Evolutionary conservation across 23 tunicate species (phyloP).

Genomic region (Trididemnum miniatum): DNA sequence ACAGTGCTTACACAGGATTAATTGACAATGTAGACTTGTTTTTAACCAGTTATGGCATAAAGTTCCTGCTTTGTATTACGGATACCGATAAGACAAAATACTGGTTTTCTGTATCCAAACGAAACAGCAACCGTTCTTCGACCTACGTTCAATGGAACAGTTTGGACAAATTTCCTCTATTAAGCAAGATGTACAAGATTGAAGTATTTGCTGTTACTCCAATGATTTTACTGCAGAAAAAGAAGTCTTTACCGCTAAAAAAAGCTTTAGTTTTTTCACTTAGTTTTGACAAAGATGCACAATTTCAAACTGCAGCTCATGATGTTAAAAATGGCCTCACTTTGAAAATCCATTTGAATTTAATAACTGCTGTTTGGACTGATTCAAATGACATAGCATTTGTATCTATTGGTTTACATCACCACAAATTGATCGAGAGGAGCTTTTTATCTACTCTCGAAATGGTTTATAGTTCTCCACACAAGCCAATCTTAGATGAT

Average conservation of each 20-base stretch:
- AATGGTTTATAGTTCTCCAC: not conserved
- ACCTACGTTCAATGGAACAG: constrained; percentile 50
- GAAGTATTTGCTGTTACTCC: constrained; percentile 36
- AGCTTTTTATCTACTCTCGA: constrained; percentile 12
- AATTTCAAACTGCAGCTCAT: not conserved
- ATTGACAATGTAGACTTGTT: constrained; percentile 5
- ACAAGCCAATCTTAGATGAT: constrained; percentile 31
- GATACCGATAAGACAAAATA: not conserved
- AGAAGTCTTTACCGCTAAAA: constrained; percentile 27
- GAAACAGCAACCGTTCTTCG: not conserved
- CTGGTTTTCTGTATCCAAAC: not conserved
- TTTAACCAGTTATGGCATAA: constrained; percentile 22
- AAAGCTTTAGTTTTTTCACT: constrained; percentile 17
- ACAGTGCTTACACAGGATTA: constrained; percentile 28
- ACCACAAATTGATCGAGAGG: constrained; percentile 22
- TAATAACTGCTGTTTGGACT: constrained; percentile 24
- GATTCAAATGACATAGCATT: constrained; percentile 43
- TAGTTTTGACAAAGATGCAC: not conserved
- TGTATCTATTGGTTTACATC: constrained; percentile 19
- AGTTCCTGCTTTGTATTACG: constrained; percentile 34
- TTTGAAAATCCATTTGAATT: not conserved
- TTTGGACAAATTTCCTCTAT: constrained; percentile 33
- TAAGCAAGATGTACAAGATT: constrained; percentile 7
- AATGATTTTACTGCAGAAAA: not conserved
- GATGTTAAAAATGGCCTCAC: not conserved